Evolutionary conservation across 37 sponge, comb jelly and placozoan species (phyloP).

Genomic region (Beroe ovata): DNA sequence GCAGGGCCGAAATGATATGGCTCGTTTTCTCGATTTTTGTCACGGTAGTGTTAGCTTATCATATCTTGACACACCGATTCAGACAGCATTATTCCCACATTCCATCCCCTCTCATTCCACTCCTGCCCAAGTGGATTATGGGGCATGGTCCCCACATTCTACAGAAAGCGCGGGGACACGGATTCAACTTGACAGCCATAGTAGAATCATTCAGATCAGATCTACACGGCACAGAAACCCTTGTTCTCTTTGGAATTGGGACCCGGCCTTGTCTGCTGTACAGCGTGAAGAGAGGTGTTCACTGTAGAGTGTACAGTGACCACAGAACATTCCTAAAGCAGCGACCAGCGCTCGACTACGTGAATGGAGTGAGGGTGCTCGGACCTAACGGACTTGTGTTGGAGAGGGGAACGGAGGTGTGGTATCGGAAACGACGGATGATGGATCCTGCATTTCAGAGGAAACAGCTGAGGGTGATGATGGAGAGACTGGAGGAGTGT

Average conservation of each 20-base stretch:
- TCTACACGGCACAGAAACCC: neutral
- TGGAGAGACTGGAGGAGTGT: neutral
- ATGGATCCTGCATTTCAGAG: slow-evolving; percentile 54
- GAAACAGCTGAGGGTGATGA: slow-evolving; percentile 25
- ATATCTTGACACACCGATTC: neutral
- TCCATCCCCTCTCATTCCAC: slow-evolving; percentile 18
- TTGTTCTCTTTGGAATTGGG: neutral
- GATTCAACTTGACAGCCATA: slow-evolving; percentile 26
- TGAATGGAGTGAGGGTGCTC: slow-evolving; percentile 18
- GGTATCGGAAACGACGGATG: slow-evolving; percentile 35
- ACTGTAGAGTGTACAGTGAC: neutral
- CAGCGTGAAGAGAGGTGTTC: neutral
- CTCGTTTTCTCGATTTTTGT: too few relatives aligned
- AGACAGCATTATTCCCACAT: slow-evolving; percentile 46
- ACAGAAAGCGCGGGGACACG: neutral
- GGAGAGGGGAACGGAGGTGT: slow-evolving; percentile 31
- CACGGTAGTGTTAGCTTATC: neutral
- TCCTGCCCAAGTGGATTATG: neutral
- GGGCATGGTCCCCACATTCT: slow-evolving; percentile 36
- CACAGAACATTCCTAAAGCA: slow-evolving; percentile 9
- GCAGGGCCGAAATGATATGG: too few relatives aligned
- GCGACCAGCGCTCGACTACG: slow-evolving; percentile 30
- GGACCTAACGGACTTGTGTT: slow-evolving; percentile 25
- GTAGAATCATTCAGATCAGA: slow-evolving; percentile 29
- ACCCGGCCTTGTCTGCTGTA: neutral